phyloP scores from a whole-genome alignment of 2,113 vertebrate genomes.

The Choloepus hoffmanni region DNA sequence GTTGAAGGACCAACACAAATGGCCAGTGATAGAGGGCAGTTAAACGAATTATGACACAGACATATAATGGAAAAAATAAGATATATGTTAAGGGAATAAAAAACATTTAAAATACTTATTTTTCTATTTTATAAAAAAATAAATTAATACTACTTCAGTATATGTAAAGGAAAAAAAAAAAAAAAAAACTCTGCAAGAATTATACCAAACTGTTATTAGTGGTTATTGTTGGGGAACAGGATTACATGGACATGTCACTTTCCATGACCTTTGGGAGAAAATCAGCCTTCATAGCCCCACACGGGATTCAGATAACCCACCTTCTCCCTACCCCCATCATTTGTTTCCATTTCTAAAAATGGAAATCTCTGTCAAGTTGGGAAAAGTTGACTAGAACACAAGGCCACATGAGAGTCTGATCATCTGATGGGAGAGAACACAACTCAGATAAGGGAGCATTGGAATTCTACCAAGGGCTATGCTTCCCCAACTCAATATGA shows the following conservation, averaged over 20 bases:
- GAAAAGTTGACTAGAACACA: neutral
- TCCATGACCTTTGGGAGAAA: neutral
- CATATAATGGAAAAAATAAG: neutral
- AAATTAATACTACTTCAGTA: neutral
- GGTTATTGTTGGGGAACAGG: neutral
- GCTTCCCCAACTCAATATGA: neutral
- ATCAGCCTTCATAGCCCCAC: neutral
- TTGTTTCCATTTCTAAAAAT: neutral
- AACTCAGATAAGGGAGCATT: neutral
- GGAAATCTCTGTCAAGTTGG: neutral
- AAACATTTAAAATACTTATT: neutral
- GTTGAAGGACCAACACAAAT: neutral
- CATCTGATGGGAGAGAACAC: neutral
- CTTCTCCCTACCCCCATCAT: neutral
- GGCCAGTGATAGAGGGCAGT: neutral
- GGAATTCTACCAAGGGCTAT: neutral
- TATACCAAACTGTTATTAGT: neutral
- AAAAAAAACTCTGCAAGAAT: neutral
- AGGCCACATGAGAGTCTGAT: neutral
- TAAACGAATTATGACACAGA: neutral
- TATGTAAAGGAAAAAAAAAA: constrained; percentile 21
- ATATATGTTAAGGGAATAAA: neutral
- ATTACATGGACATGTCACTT: neutral
- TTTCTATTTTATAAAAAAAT: neutral
- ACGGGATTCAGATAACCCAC: neutral